A percentile compares a stretch with the other conserved stretches of the same genome.
These are phyloP conservation scores for Drosophila nr. perissopoda DNA, from an alignment of 2,888 invertebrate species.

Conservation along the genomic window DNA sequence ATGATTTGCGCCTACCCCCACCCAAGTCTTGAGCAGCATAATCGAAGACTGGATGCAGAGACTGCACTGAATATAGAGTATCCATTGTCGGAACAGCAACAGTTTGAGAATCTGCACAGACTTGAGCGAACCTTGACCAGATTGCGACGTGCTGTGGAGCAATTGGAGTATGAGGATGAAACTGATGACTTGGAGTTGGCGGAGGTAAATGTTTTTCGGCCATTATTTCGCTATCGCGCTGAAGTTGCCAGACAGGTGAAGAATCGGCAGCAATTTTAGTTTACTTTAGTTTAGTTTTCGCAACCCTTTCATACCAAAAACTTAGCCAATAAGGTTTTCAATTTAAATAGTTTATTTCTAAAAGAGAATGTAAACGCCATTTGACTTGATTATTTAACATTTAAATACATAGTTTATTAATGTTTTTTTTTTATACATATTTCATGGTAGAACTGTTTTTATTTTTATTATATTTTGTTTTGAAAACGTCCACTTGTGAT, in stretches of 20 bases:
- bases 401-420: constrained; percentile 61
- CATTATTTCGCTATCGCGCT: constrained; percentile 82
- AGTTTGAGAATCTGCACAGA: constrained; percentile 43
- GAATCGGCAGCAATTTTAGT: constrained; percentile 51
- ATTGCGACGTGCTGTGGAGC: constrained; percentile 57
- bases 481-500: constrained; percentile 53
- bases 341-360: not conserved
- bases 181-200: constrained; percentile 82
- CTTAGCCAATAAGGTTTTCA: constrained; percentile 29
- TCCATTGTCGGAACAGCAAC: constrained; percentile 1
- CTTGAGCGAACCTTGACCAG: constrained; percentile 49
- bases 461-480: not conserved
- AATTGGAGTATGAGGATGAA: constrained; percentile 63
- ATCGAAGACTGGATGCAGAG: constrained; percentile 33
- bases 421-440: constrained; percentile 29
- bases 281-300: constrained; percentile 10
- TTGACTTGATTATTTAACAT: constrained; percentile 60
- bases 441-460: constrained; percentile 20
- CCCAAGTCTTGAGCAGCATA: constrained; percentile 15
- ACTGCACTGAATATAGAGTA: constrained; percentile 12
- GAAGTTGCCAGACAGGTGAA: constrained; percentile 72
- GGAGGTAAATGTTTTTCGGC: constrained; percentile 83
- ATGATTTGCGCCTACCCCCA: constrained; percentile 39
- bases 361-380: constrained; percentile 15
- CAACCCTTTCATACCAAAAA: constrained; percentile 55